Conservation (phyloP, 2,797 vertebrate species). For the Syngnathus acus region DNA sequence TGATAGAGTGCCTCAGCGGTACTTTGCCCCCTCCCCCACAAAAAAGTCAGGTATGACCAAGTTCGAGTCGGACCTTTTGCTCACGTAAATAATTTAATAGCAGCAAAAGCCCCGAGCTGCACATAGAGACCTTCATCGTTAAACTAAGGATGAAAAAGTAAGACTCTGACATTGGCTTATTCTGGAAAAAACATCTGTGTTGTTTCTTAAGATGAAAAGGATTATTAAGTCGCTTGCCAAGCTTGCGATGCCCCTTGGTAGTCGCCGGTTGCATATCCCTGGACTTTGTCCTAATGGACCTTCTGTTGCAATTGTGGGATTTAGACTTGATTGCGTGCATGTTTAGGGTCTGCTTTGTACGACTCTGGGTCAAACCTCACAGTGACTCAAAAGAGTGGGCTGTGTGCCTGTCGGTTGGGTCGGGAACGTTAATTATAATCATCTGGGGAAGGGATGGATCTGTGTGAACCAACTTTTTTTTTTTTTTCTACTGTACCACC, state of each 20-base stretch:
- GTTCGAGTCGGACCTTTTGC: conserved; percentile 54
- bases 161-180: conserved; percentile 50
- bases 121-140: conserved; percentile 44
- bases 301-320: conserved; percentile 60
- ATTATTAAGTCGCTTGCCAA: conserved; percentile 44
- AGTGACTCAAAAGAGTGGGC: conserved; percentile 63
- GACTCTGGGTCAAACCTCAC: conserved; percentile 67
- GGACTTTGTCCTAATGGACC: conserved; percentile 65
- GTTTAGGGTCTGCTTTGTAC: conserved; percentile 62
- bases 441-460: conserved; percentile 64
- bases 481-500: conserved; percentile 67
- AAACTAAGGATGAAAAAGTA: conserved; percentile 43
- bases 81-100: conserved; percentile 48
- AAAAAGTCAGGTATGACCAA: conserved; percentile 38
- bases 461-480: conserved; percentile 64
- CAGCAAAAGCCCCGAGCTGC: conserved; percentile 44
- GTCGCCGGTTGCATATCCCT: conserved; percentile 60
- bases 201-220: conserved; percentile 57
- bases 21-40: conserved; percentile 43
- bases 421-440: conserved; percentile 66
- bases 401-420: conserved; percentile 60
- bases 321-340: conserved; percentile 69
- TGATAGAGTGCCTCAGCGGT: conserved; percentile 59
- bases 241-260: conserved; percentile 47
- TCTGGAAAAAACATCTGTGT: conserved; percentile 54